Conservation (phyloP, 2,113 vertebrate species). For the Pyrgilauda ruficollis region DNA sequence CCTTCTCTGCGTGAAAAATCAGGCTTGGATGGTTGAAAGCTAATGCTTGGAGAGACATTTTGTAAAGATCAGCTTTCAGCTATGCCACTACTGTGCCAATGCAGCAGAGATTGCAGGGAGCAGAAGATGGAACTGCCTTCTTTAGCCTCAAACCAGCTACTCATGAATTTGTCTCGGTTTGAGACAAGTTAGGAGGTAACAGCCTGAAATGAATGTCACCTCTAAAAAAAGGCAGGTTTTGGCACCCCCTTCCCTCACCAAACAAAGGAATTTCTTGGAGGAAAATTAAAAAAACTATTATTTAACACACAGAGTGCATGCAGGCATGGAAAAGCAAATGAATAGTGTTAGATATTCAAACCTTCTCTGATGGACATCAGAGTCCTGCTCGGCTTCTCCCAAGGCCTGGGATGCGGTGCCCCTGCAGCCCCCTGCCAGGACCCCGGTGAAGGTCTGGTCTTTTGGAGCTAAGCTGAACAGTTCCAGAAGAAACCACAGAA, state of each 20-base stretch:
- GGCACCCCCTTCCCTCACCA: neutral
- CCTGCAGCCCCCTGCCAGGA: neutral
- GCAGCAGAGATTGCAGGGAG: neutral
- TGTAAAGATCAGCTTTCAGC: neutral
- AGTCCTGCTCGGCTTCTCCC: no score
- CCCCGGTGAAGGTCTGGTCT: no score
- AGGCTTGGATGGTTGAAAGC: neutral
- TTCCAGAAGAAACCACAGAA: neutral
- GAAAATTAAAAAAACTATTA: neutral
- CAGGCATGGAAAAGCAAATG: neutral
- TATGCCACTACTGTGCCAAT: neutral
- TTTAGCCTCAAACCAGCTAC: neutral
- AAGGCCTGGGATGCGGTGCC: rapidly evolving
- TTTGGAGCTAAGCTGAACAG: neutral
- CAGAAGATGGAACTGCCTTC: neutral
- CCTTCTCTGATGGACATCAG: neutral
- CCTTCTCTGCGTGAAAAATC: neutral
- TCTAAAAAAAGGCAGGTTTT: neutral
- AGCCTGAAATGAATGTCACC: rapidly evolving
- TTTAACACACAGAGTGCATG: neutral
- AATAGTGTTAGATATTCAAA: neutral
- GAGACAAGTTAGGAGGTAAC: neutral
- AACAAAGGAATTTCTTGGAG: neutral
- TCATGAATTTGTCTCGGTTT: rapidly evolving
- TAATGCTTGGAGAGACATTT: neutral